Conservation (phyloP, 1,140 invertebrate genomes). For the Theocolax elegans region DNA sequence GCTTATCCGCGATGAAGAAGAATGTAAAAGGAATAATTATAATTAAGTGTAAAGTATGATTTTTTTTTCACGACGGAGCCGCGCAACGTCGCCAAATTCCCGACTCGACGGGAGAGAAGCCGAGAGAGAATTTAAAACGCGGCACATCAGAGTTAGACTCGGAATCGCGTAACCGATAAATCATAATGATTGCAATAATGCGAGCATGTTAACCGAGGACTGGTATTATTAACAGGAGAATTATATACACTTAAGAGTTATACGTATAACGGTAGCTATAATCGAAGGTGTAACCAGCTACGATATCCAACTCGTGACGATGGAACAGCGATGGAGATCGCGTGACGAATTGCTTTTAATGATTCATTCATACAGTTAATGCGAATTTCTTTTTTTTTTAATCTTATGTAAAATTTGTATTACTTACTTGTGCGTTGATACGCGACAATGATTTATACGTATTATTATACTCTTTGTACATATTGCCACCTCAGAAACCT, state of each 20-base stretch:
- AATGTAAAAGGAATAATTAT: neutral
- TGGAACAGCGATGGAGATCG: no score
- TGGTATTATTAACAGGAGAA: constrained; percentile 45
- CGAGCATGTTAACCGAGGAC: constrained; percentile 54
- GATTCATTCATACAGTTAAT: no score
- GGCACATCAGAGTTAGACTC: constrained; percentile 7
- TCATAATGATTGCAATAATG: constrained; percentile 49
- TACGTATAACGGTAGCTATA: constrained; percentile 14
- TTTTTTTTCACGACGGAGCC: constrained; percentile 49
- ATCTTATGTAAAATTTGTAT: neutral
- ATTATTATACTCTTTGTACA: constrained; percentile 54
- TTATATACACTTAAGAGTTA: constrained; percentile 19
- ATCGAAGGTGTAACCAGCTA: neutral
- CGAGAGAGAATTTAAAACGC: constrained; percentile 21
- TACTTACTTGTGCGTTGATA: neutral
- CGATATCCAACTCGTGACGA: no score
- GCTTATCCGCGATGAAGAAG: neutral
- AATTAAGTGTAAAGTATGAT: constrained; percentile 21
- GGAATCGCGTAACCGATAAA: constrained; percentile 22
- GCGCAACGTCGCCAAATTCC: constrained; percentile 54
- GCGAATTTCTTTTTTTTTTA: no score
- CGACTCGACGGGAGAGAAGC: constrained; percentile 48
- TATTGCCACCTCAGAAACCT: constrained; percentile 58
- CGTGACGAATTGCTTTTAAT: no score
- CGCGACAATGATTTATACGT: constrained; percentile 13